A percentile compares a stretch with the other conserved stretches of the same genome.
Evolutionary conservation across 2,113 vertebrate species (phyloP).

Genomic region (Platysteira castanea): DNA sequence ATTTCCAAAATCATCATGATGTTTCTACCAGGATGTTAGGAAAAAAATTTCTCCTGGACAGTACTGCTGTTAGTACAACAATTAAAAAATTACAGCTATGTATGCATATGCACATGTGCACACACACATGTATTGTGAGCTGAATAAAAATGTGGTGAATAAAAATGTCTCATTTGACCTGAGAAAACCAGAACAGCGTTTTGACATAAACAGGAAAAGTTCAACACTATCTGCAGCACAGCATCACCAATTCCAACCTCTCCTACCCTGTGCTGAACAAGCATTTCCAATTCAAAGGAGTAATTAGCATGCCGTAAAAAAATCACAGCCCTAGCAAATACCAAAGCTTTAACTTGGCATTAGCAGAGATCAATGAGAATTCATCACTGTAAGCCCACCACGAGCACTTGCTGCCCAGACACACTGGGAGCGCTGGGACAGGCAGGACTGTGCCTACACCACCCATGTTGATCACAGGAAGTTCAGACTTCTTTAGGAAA

Average conservation of each 20-base stretch:
- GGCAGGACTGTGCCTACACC: neutral
- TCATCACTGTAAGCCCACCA: neutral
- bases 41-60: neutral
- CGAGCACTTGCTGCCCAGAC: neutral
- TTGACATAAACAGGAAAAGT: neutral
- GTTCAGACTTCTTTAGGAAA: neutral
- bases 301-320: neutral
- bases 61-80: neutral
- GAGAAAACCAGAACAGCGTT: slow-evolving; percentile 33
- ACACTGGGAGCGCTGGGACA: neutral
- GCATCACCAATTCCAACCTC: neutral
- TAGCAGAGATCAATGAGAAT: slow-evolving; percentile 42
- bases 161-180: slow-evolving; percentile 17
- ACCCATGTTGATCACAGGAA: neutral
- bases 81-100: neutral
- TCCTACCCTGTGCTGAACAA: slow-evolving; percentile 5
- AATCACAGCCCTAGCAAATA: slow-evolving; percentile 37
- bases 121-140: neutral
- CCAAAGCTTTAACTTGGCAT: slow-evolving; percentile 31
- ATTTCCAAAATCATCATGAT: slow-evolving; percentile 5
- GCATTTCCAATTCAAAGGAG: slow-evolving; percentile 11
- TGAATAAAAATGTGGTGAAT: slow-evolving; percentile 5
- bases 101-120: neutral
- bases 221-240: neutral
- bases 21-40: neutral